Base-by-base conservation (phyloP, 2,888 invertebrate species). In the Rhagonycha lutea region DNA sequence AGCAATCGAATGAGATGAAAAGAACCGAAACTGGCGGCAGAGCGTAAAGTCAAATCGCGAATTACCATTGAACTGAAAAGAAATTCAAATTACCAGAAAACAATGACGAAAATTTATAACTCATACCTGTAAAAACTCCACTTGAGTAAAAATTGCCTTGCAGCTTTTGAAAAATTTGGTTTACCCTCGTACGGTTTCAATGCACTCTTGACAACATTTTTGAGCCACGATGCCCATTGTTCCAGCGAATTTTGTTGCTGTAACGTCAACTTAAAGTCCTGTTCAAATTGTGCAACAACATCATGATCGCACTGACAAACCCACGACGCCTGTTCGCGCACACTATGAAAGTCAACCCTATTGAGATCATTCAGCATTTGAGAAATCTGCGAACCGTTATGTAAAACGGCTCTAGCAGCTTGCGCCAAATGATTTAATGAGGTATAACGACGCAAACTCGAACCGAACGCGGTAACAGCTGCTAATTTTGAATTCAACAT, bases 191-290 rank as follows among this genome's bases (percentile, higher is more conserved):
- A 96, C 75, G 96, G 95, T 83, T 96, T 94, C 75, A 99, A 91
- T 29, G 97, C 96, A 81, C 93, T 92, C 81, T 95, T 94, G 71
- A 99, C 98, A 80, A 98, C 98, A 73, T 94, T 92, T 87, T 98
- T 98, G 83, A 99, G 90, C 99, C 99, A 99, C 70, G 92, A 92
- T 26, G 98, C 98, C 99, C 99, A 99, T 87, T 98, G 96, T 87
- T 98, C 98, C 82, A 99, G 89, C 1, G 96, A 94, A 83, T 96
- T 96, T 87, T 97, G 97, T 85, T 97, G 96, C 78, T 96, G 96
- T 69, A 97, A 89, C 0, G 96, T 96, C n/a, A 94, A 91, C 88
- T 95, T 95, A 87, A 99, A 99, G 87, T 98, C 98, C 32, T 95
- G 94, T 85, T 98, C 97, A 72, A 99, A 91, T 72, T 94, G 92